Conservation (phyloP, 2,113 vertebrate species). For the Holacanthus passer region DNA sequence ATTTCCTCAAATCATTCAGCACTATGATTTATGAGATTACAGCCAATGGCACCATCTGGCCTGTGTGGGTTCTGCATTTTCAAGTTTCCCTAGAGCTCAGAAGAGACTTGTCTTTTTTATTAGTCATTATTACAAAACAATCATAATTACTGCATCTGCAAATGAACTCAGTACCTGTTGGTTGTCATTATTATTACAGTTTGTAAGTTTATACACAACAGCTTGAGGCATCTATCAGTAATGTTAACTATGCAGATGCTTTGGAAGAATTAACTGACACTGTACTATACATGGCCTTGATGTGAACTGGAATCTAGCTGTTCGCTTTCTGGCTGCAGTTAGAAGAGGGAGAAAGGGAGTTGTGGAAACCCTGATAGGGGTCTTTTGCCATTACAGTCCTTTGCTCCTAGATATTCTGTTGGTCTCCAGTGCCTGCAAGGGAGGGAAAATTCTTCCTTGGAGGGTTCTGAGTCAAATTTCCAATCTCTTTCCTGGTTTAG, state of each 20-base stretch:
- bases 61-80: constrained; percentile 7
- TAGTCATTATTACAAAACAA: neutral
- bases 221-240: neutral
- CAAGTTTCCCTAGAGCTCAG: neutral
- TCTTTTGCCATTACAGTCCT: too few species aligned
- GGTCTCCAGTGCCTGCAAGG: neutral
- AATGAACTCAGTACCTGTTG: neutral
- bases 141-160: neutral
- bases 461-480: neutral
- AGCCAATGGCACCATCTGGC: constrained; percentile 23
- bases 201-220: neutral
- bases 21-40: neutral
- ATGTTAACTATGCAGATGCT: neutral
- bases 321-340: neutral
- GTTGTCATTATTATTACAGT: neutral
- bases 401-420: neutral
- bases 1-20: neutral
- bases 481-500: constrained; percentile 38
- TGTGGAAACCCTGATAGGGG: constrained; percentile 1
- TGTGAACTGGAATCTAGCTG: neutral
- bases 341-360: neutral
- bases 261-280: neutral
- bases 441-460: neutral
- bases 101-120: neutral
- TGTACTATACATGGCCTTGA: neutral